phyloP scores from a whole-genome alignment of 1,140 invertebrate genomes.

The Lordiphosa collinella region DNA sequence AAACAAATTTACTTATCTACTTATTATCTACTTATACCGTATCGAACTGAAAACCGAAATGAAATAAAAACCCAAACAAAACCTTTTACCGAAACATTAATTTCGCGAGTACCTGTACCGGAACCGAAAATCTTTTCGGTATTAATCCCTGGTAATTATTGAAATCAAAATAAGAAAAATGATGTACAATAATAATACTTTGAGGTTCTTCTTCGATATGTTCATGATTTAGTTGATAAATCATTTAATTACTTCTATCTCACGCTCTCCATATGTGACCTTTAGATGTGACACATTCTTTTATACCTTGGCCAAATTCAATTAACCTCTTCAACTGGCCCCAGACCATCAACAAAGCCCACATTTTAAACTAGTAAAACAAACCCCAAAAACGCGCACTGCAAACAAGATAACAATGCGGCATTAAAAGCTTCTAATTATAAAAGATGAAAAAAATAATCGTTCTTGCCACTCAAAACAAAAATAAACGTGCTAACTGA shows the following conservation, averaged over 20 bases:
- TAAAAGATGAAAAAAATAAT: constrained; percentile 11
- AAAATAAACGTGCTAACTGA: constrained; percentile 2
- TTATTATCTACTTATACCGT: no score
- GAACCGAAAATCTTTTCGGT: no score
- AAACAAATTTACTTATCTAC: no score
- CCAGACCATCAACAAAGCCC: constrained; percentile 21
- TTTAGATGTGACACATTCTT: constrained; percentile 13
- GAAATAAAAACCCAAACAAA: no score
- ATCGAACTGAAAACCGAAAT: no score
- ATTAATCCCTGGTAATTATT: no score
- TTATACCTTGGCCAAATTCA: constrained; percentile 29
- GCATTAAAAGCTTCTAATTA: constrained; percentile 63
- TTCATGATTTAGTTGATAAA: no score
- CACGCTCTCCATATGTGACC: constrained; percentile 16
- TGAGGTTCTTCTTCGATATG: no score
- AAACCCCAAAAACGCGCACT: constrained; percentile 28
- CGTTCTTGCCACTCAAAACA: background rate
- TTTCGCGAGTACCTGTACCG: no score
- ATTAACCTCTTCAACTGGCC: constrained; percentile 61
- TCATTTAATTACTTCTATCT: background rate
- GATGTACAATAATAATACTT: no score
- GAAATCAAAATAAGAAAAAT: no score
- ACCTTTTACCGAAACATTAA: no score
- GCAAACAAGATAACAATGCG: constrained; percentile 67
- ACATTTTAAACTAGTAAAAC: constrained; percentile 27